Percentiles rank a stretch among this genome's conserved stretches.
Evolutionary conservation across 1,140 invertebrate genomes (phyloP).

Genomic region (Nebria ingens): DNA sequence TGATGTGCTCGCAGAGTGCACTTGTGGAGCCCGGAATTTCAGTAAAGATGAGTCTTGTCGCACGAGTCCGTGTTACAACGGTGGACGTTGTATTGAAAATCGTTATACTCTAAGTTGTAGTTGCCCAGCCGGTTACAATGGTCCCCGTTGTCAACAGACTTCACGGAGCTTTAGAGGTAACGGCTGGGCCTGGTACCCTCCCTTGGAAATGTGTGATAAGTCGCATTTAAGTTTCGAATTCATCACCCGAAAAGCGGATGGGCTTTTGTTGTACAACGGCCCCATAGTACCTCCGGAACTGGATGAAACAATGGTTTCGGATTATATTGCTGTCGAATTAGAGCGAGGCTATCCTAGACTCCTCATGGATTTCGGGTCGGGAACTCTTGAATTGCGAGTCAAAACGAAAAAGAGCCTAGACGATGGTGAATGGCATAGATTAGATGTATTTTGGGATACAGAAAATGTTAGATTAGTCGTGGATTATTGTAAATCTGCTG

Average conservation of each 20-base stretch:
- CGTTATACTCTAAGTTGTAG: constrained; percentile 78
- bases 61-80: constrained; percentile 87
- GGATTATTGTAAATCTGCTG: constrained; percentile 80
- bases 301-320: constrained; percentile 79
- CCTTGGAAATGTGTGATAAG: constrained; percentile 90
- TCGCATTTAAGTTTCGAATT: constrained; percentile 93
- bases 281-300: constrained; percentile 84
- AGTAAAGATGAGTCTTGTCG: constrained; percentile 79
- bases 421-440: constrained; percentile 91
- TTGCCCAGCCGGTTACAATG: constrained; percentile 84
- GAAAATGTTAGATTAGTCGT: constrained; percentile 86
- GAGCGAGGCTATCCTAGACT: constrained; percentile 82
- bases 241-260: constrained; percentile 80
- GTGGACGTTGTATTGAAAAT: constrained; percentile 84
- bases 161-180: constrained; percentile 85
- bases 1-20: constrained; percentile 80
- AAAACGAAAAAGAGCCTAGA: constrained; percentile 78
- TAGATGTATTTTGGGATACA: constrained; percentile 92
- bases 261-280: constrained; percentile 92
- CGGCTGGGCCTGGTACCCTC: constrained; percentile 93
- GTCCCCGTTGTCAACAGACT: constrained; percentile 92
- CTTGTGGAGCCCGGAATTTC: constrained; percentile 84
- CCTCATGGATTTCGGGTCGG: constrained; percentile 90
- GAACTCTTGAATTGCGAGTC: constrained; percentile 78
- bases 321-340: constrained; percentile 90